These are phyloP conservation scores for Melopsittacus undulatus DNA, from an alignment of 2,797 vertebrate genomes.

Conservation along the genomic window DNA sequence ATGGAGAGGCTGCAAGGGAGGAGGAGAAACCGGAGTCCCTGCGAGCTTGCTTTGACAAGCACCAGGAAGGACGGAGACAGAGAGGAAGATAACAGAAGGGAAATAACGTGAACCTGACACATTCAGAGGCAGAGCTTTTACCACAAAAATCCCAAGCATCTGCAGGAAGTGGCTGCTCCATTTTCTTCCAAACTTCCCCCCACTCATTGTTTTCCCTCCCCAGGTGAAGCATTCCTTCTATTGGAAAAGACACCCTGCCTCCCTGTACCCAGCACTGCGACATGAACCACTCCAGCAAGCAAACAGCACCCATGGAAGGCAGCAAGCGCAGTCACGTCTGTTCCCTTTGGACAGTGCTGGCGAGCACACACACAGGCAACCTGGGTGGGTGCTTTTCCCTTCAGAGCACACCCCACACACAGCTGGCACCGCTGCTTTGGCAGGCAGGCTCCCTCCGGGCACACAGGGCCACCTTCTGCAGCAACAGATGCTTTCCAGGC, in stretches of 20 bases:
- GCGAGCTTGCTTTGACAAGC: neutral
- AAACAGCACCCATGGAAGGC: neutral
- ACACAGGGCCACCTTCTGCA: conserved; percentile 13
- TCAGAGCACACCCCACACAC: neutral
- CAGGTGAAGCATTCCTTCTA: neutral
- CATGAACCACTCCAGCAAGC: neutral
- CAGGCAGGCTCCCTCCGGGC: neutral
- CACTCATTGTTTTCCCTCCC: neutral
- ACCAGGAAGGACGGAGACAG: neutral
- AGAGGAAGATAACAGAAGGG: neutral
- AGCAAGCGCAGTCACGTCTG: neutral
- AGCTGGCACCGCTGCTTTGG: neutral
- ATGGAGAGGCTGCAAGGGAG: neutral
- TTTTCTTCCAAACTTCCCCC: neutral
- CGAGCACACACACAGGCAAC: neutral
- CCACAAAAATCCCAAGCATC: neutral
- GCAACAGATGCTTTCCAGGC: conserved; percentile 32
- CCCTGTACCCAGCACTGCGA: neutral
- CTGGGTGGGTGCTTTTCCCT: conserved; percentile 33
- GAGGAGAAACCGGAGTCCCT: neutral
- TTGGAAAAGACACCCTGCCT: neutral
- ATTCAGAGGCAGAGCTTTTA: neutral
- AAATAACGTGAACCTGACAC: neutral
- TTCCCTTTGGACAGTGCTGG: neutral
- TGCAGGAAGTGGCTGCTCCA: neutral